Evolutionary conservation across 2,113 vertebrate species (phyloP).

Genomic region (Protobothrops flavoviridis): DNA sequence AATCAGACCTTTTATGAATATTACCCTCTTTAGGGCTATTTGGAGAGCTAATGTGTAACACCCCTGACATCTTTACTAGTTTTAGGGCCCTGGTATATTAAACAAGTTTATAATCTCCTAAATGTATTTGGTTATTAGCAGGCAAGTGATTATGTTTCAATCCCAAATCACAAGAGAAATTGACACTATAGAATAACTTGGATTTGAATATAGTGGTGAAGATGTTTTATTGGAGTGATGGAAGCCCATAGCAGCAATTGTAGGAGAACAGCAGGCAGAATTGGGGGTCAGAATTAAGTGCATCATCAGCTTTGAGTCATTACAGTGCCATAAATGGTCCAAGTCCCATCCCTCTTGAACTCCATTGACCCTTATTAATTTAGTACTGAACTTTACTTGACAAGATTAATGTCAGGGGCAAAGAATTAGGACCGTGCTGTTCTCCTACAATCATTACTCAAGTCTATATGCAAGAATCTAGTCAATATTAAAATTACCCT

Average conservation of each 20-base stretch:
- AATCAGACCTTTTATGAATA: neutral
- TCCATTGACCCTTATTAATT: neutral
- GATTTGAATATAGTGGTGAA: neutral
- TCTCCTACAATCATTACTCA: neutral
- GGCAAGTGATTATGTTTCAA: neutral
- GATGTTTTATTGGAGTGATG: neutral
- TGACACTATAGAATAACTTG: neutral
- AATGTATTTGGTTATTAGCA: neutral
- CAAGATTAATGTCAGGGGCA: neutral
- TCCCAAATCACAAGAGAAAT: neutral
- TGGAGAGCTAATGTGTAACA: neutral
- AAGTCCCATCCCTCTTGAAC: neutral
- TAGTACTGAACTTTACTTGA: neutral
- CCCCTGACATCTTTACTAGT: neutral
- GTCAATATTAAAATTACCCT: neutral
- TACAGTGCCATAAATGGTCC: neutral
- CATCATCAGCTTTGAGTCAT: neutral
- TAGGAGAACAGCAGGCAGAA: neutral
- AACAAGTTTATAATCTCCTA: neutral
- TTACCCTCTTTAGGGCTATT: neutral
- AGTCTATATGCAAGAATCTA: neutral
- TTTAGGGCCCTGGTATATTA: neutral
- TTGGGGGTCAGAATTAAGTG: neutral
- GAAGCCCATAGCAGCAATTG: neutral
- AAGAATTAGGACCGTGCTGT: neutral